A percentile compares a stretch with the other conserved stretches of the same genome.
These are phyloP conservation scores for Polydrusus cervinus DNA, from an alignment of 2,888 invertebrate genomes.

Conservation along the genomic window DNA sequence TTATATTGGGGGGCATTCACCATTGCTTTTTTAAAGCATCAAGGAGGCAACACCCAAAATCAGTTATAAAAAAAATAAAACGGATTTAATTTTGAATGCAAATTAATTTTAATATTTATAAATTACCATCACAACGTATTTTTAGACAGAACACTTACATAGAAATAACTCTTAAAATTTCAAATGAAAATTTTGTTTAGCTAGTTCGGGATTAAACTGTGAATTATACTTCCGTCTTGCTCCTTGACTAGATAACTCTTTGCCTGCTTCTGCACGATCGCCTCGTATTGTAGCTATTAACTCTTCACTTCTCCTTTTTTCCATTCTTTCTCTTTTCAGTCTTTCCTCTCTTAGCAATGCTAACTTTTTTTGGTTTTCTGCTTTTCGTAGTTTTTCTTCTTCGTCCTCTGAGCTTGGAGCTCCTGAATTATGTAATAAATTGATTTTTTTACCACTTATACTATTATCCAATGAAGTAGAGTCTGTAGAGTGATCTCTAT, in stretches of 20 bases:
- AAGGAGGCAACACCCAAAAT: no score
- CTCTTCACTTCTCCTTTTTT: constrained; percentile 81
- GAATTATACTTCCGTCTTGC: constrained; percentile 87
- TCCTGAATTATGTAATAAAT: background rate
- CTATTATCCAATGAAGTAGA: constrained; percentile 46
- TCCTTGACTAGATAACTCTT: constrained; percentile 53
- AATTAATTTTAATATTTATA: no score
- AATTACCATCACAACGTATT: background rate
- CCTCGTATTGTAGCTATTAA: constrained; percentile 82
- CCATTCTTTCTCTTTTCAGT: constrained; percentile 86
- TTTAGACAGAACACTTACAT: background rate
- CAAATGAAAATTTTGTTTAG: constrained; percentile 81
- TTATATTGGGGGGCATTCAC: no score
- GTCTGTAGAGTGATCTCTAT: constrained; percentile 52
- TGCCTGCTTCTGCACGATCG: constrained; percentile 64
- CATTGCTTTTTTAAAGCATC: no score
- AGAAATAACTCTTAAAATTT: constrained; percentile 1
- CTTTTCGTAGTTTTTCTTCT: constrained; percentile 52
- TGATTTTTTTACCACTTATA: constrained; percentile 22
- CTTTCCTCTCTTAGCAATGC: constrained; percentile 84
- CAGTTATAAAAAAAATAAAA: no score
- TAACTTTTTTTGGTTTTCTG: constrained; percentile 71
- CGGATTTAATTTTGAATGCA: no score
- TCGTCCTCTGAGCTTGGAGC: constrained; percentile 61
- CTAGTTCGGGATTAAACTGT: constrained; percentile 95